Percentiles rank a stretch among this genome's conserved stretches.
Conservation (phyloP, 2,888 invertebrate genomes). For the Strigamia transsilvanica region DNA sequence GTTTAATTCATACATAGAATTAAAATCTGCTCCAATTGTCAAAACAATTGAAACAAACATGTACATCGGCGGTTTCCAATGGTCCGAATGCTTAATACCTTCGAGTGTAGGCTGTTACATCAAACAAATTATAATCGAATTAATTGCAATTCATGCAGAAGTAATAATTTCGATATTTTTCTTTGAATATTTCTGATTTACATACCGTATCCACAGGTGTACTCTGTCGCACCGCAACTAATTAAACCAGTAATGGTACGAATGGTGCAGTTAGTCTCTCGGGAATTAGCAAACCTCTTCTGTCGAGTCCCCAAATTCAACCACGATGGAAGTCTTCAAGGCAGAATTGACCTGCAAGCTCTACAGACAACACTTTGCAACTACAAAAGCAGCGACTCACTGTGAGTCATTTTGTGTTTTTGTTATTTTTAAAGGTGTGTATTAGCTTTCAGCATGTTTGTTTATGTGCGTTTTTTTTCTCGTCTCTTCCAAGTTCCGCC, state of each 20-base stretch:
- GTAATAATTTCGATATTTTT: conserved; percentile 59
- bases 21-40: conserved; percentile 91
- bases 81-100: conserved; percentile 77
- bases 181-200: background rate
- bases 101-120: conserved; percentile 85
- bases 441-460: conserved; percentile 27
- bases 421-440: background rate
- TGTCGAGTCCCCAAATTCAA: background rate
- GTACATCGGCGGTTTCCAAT: conserved; percentile 89
- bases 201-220: background rate
- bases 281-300: conserved; percentile 13
- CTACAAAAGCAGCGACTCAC: conserved; percentile 11
- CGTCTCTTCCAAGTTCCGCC: background rate
- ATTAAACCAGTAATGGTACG: background rate
- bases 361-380: background rate
- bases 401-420: background rate
- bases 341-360: conserved; percentile 32
- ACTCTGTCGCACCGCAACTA: background rate
- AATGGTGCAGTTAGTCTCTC: conserved; percentile 22
- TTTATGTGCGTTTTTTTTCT: conserved; percentile 44
- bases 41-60: conserved; percentile 96
- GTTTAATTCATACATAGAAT: conserved; percentile 77
- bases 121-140: conserved; percentile 68
- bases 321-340: conserved; percentile 15
- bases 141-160: conserved; percentile 68